These are phyloP conservation scores for Microtus pennsylvanicus DNA, from an alignment of 2,113 vertebrate genomes.

Conservation along the genomic window DNA sequence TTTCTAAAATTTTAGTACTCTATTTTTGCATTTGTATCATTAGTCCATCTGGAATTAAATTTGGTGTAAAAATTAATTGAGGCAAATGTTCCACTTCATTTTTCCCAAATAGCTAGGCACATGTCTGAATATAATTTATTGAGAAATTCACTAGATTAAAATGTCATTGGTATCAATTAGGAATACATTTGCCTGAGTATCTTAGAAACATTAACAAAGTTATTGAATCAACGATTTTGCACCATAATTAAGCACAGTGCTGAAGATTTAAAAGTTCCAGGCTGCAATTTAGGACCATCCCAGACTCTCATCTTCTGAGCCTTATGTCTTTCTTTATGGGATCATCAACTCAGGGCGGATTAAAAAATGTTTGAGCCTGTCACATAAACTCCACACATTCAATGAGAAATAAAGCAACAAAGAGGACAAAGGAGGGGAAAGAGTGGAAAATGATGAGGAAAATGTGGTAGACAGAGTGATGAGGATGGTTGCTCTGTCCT, in stretches of 20 bases:
- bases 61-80: slow-evolving; percentile 17
- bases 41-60: slow-evolving; percentile 4
- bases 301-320: background rate
- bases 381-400: background rate
- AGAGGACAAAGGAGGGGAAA: background rate
- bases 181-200: background rate
- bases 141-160: slow-evolving; percentile 44
- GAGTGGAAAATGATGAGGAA: background rate
- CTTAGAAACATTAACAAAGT: background rate
- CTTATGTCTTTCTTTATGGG: background rate
- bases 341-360: background rate
- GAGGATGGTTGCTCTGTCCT: background rate
- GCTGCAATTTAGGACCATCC: background rate
- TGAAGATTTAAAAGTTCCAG: background rate
- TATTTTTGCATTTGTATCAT: background rate
- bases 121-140: background rate
- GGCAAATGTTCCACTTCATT: background rate
- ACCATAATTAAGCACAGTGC: background rate
- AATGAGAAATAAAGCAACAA: background rate
- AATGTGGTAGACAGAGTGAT: background rate
- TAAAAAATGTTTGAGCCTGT: background rate
- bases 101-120: background rate
- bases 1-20: background rate
- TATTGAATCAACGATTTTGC: background rate
- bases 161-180: slow-evolving; percentile 15